Base-by-base conservation (phyloP, 2,113 vertebrate genomes). In the Bubo blakistoni region DNA sequence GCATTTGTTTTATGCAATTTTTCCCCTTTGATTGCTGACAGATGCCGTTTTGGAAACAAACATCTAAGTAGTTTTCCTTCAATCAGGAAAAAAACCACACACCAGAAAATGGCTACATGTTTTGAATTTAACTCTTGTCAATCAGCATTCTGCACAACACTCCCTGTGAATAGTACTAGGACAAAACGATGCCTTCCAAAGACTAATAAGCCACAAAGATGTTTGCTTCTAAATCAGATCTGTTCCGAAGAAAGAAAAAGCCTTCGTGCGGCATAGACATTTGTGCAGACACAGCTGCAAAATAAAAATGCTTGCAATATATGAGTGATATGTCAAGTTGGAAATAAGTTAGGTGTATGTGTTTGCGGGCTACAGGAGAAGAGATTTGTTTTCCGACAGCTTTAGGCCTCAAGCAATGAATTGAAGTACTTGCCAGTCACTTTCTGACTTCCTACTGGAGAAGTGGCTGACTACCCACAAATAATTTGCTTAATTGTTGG, bases 31-130 rank as follows among this genome's bases (percentile, higher is more conserved):
- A 99, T 99, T 98, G 98, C 98, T 98, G 98, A 98, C 99, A 99
- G 99, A 99, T 99, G 98, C 98, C 98, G 98, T 98, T 98, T 98
- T 98, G 98, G 98, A 98, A 98, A 98, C 98, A 98, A 98, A 98
- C 98, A 98, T 98, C 97, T 97, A 98, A 98, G 98, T 98, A 98
- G 97, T 98, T 98, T 98, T 98, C 97, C 97, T 98, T 98, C 97
- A 98, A 97, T 98, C 97, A 98, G 95, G 94, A 96, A 96, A 96
- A 94, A 97, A 96, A 96, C 86, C 96, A 96, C 97, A 97, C 97
- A 96, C 96, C 94, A 98, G 97, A 98, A 97, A 98, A 96, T 84
- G 63, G 94, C 97, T 98, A 98, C 97, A 98, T 98, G 98, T 97
- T 98, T 98, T 97, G 97, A 98, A 98, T 98, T 98, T 98, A 98